Percentiles rank a stretch among this genome's conserved stretches.
These are phyloP conservation scores for Physocephala rufipes DNA, from an alignment of 2,888 invertebrate genomes.

Conservation along the genomic window DNA sequence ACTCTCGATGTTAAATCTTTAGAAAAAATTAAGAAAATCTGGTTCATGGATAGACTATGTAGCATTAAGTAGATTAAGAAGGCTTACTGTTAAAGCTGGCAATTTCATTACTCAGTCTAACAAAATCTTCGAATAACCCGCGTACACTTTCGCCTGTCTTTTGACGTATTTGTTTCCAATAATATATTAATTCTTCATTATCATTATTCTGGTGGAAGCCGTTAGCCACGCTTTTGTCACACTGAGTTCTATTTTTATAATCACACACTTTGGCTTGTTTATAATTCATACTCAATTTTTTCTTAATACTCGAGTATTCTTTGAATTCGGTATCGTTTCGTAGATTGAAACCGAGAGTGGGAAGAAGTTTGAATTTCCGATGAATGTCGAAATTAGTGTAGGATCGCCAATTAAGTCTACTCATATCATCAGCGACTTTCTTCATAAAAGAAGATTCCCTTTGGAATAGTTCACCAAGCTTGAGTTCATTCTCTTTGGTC, in stretches of 20 bases:
- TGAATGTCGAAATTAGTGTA: conserved; percentile 75
- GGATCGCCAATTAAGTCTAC: conserved; percentile 76
- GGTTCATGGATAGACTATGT: no score
- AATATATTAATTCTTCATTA: conserved; percentile 80
- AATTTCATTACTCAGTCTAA: conserved; percentile 75
- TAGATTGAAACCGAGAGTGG: conserved; percentile 76
- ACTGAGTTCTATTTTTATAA: conserved; percentile 71
- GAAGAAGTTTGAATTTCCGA: conserved; percentile 79
- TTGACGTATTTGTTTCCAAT: conserved; percentile 84
- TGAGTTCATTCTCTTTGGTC: conserved; percentile 75
- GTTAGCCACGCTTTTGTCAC: conserved; percentile 75
- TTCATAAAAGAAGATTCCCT: conserved; percentile 54
- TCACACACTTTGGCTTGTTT: conserved; percentile 81
- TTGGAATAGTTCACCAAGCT: conserved; percentile 63
- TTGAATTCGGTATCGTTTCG: conserved; percentile 72
- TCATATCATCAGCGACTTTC: no score
- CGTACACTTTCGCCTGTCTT: conserved; percentile 74
- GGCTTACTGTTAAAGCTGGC: conserved; percentile 74
- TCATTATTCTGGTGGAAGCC: conserved; percentile 76
- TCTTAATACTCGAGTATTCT: conserved; percentile 72
- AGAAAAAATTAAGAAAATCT: conserved; percentile 12
- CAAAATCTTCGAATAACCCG: conserved; percentile 73
- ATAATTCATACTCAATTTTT: conserved; percentile 81
- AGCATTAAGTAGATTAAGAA: background rate
- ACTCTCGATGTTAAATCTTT: conserved; percentile 76